Conservation (phyloP, 2,888 invertebrate genomes). For the Agrochola lota region DNA sequence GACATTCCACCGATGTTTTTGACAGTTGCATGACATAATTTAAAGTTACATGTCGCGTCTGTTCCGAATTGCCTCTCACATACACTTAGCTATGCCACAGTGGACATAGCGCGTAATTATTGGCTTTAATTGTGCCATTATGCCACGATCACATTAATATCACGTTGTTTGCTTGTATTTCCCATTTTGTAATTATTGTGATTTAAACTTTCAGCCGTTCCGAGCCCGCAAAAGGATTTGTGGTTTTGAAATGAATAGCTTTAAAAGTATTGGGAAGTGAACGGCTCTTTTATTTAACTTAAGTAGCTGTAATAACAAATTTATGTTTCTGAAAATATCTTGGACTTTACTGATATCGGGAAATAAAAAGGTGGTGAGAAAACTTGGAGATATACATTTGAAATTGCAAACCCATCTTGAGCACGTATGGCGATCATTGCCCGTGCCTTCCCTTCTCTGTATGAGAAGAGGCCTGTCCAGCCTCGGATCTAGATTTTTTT, state of each 20-base stretch:
- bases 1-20: conserved; percentile 52
- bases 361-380: no score
- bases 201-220: conserved; percentile 34
- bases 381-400: no score
- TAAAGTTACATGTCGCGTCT: conserved; percentile 66
- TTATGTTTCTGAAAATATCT: no score
- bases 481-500: no score
- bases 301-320: no score
- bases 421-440: no score
- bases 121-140: conserved; percentile 49
- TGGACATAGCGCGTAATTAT: conserved; percentile 65
- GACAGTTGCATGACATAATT: conserved; percentile 70
- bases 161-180: conserved; percentile 35
- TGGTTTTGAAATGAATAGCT: conserved; percentile 36
- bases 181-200: conserved; percentile 33
- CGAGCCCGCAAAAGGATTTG: conserved; percentile 36
- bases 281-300: neutral
- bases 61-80: conserved; percentile 71
- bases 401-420: no score
- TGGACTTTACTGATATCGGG: no score
- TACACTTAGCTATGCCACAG: conserved; percentile 64
- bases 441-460: no score
- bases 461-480: no score
- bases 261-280: conserved; percentile 12
- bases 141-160: conserved; percentile 47